Conservation (phyloP, 2,113 vertebrate species). For the Danionella cerebrum region DNA sequence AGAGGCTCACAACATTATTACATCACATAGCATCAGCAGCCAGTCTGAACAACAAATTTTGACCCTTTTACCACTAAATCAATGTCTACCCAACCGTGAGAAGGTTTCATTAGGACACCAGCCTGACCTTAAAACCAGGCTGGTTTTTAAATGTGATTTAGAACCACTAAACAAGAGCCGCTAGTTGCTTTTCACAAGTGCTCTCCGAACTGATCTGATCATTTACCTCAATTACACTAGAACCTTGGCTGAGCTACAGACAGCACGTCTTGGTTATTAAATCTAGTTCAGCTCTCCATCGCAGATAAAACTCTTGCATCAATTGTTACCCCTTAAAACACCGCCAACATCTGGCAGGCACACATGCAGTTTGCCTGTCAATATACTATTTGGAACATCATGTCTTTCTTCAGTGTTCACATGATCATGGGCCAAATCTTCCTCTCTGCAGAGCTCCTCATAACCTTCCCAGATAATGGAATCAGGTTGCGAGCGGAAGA, state of each 20-base stretch:
- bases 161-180: neutral
- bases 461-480: neutral
- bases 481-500: neutral
- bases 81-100: neutral
- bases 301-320: neutral
- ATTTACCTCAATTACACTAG: constrained; percentile 17
- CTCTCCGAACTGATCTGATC: constrained; percentile 18
- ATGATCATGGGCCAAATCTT: neutral
- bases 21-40: neutral
- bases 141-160: constrained; percentile 3
- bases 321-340: neutral
- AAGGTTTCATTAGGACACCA: neutral
- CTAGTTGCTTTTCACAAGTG: constrained; percentile 7
- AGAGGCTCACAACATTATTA: neutral
- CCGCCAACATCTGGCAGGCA: neutral
- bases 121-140: neutral
- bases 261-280: constrained; percentile 14
- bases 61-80: neutral
- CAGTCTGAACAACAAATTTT: neutral
- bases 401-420: neutral
- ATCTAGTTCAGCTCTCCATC: neutral
- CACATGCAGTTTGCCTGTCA: neutral
- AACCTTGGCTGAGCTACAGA: neutral
- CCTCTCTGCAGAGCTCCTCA: neutral
- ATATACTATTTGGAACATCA: constrained; percentile 9